A percentile compares a stretch with the other conserved stretches of the same genome.
phyloP scores from a whole-genome alignment of 37 sponge, comb jelly and placozoan genomes.

The Petrosia ficiformis region DNA sequence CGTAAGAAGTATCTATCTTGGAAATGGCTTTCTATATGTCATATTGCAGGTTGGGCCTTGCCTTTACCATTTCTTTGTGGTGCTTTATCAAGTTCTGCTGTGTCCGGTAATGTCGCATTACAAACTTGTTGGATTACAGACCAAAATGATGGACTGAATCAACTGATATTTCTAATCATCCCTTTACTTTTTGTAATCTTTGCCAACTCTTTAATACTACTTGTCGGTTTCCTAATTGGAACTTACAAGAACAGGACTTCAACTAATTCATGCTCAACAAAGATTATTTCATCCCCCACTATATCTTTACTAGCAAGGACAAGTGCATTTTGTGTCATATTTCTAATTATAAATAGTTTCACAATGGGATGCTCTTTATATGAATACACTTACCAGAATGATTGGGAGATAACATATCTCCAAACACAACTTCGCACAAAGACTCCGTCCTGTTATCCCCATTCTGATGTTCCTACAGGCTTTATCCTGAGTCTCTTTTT shows the following conservation, averaged over 20 bases:
- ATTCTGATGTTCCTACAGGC: not conserved
- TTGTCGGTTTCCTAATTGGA: constrained; percentile 17
- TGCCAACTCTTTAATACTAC: constrained; percentile 29
- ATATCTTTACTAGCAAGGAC: not conserved
- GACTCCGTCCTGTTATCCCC: not conserved
- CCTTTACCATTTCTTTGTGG: constrained; percentile 27
- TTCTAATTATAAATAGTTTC: constrained; percentile 24
- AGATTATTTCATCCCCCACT: not conserved
- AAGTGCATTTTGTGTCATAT: constrained; percentile 18
- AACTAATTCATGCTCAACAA: not conserved
- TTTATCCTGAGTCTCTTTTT: not conserved
- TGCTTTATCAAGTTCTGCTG: constrained; percentile 4
- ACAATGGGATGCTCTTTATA: constrained; percentile 27
- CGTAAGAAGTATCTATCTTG: not conserved
- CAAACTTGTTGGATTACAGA: constrained; percentile 42
- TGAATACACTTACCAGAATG: constrained; percentile 24
- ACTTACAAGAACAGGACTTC: not conserved
- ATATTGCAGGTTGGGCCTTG: constrained; percentile 45
- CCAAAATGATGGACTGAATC: constrained; percentile 8
- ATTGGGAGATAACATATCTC: constrained; percentile 31
- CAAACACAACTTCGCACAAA: not conserved
- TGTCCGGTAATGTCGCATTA: constrained; percentile 25
- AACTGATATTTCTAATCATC: constrained; percentile 31
- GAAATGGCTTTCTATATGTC: constrained; percentile 8
- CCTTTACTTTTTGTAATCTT: constrained; percentile 28